Evolutionary conservation across 2,797 vertebrate species (phyloP), one percentile per base, ranked within the genome.

Genomic region (Sebastes itinus): DNA sequence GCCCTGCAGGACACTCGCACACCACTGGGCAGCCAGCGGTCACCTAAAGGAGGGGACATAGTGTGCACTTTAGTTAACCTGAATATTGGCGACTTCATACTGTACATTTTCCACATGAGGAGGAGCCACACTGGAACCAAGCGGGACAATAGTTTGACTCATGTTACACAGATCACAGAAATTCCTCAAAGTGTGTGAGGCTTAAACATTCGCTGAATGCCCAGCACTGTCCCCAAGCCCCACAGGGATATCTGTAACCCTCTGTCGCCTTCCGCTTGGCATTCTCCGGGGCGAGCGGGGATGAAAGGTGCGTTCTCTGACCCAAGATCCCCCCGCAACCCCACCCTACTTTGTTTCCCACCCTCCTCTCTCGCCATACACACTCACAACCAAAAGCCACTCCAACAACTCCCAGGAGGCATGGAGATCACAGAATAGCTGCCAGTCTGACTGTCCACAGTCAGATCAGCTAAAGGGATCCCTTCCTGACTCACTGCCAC

Each of bases 1-100:
- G 89, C 18, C 87, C 91, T 0, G 68, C 86, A 0, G 95, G 89
- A 78, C 96, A 97, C 42, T 90, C 87, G 6, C 96, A 97, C 61
- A 90, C 84, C 79, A 80, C 77, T 0, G 96, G 95, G 80, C 96
- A 96, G 38, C 85, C 92, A 22, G 92, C 90, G 1, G 60, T 81
- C 72, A 92, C 95, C 95, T 96, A 75, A 27, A 84, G 70, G 42
- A 58, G 8, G 2, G 28, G 52, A 30, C 18, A 18, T n/a, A 46
- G 18, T 7, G 18, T 9, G 28, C n/a, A 33, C 42, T 73, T 70
- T 7, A 55, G 67, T 70, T 70, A 11, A 52, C 54, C 33, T 64
- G 22, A 33, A 35, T 23, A 28, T 7, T 49, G 10, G 18, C 20
- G 16, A 56, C 60, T 69, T 77, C 32, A 9, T 60, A n/a, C 2